Evolutionary conservation across 2,888 invertebrate species (phyloP), one percentile per base, ranked within the genome.

Genomic region (Nasonovia ribisnigri): DNA sequence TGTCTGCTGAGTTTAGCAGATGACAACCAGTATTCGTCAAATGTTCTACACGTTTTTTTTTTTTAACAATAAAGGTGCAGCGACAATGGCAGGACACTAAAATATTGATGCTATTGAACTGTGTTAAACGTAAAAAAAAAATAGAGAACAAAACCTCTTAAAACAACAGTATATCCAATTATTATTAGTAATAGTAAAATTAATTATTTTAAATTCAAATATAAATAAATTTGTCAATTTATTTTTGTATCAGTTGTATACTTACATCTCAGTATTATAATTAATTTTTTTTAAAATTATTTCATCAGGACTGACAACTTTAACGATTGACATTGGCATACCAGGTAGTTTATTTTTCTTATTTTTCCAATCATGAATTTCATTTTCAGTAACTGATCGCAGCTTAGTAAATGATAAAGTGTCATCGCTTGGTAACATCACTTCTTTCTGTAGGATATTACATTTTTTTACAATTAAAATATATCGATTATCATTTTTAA

Each of bases 301-400:
- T 86, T 93, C 43, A 51, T 93, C 60, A 51, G 93, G 93, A 67
- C 93, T 93, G 26, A 90, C 48, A 24, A 93, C n/a, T 67, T 90
- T 48, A 51, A 90, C 3, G 1, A 93, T 24, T 86, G 29, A 13
- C 93, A 93, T 93, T 43, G 42, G 16, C 1, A 67, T 1, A 42
- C 93, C 90, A 43, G 93, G 90, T 8, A 24, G 3, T 57, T 89
- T n/a, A 3, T 51, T 43, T 6, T 43, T 60, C 0, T 60, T 26
- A 20, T 90, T 48, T 42, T 51, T 11, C 84, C 57, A 77, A 20
- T 8, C 20, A 90, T 36, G 57, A 84, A 84, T 84, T 54, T 90
- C n/a, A n/a, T 46, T 84, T 54, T 84, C 88, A 89, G 42, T 57
- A 36, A 84, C 77, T 67, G 89, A 57, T 8, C 89, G n/a, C 20